Conservation (phyloP, 2,888 invertebrate genomes). For the Rambutsinella grinnellia region DNA sequence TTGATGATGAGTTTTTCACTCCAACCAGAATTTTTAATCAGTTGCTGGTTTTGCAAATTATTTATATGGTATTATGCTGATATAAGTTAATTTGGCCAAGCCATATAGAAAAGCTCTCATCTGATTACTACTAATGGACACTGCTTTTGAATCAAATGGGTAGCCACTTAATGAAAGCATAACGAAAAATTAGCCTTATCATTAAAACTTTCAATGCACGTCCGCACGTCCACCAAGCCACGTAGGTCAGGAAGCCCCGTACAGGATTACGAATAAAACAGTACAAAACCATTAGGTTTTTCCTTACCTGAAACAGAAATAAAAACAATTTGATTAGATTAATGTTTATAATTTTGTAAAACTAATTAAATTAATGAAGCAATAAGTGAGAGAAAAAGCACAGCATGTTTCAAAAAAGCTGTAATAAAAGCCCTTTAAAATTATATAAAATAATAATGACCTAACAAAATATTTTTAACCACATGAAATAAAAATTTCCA, state of each 20-base stretch:
- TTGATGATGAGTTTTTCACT: neutral
- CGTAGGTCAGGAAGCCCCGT: neutral
- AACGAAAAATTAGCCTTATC: neutral
- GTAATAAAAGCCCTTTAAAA: no score
- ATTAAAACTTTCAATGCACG: neutral
- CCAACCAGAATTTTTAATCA: constrained; percentile 6
- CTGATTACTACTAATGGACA: neutral
- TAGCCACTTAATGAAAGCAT: neutral
- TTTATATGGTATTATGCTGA: constrained; percentile 13
- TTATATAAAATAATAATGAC: neutral
- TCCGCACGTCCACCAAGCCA: neutral
- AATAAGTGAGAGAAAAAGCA: no score
- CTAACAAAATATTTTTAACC: neutral
- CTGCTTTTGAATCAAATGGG: neutral
- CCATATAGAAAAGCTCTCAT: constrained; percentile 12
- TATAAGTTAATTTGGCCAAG: constrained; percentile 12
- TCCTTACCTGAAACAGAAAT: constrained; percentile 4
- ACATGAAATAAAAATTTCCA: neutral
- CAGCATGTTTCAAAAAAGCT: no score
- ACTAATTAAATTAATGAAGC: no score
- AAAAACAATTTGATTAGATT: constrained; percentile 3
- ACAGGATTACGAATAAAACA: neutral
- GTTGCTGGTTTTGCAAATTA: constrained; percentile 38
- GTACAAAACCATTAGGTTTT: neutral
- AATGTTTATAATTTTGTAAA: no score